A percentile compares a stretch with the other conserved stretches of the same genome.
These are phyloP conservation scores for Malurus elegans DNA, from an alignment of 2,113 vertebrate species.

Conservation along the genomic window DNA sequence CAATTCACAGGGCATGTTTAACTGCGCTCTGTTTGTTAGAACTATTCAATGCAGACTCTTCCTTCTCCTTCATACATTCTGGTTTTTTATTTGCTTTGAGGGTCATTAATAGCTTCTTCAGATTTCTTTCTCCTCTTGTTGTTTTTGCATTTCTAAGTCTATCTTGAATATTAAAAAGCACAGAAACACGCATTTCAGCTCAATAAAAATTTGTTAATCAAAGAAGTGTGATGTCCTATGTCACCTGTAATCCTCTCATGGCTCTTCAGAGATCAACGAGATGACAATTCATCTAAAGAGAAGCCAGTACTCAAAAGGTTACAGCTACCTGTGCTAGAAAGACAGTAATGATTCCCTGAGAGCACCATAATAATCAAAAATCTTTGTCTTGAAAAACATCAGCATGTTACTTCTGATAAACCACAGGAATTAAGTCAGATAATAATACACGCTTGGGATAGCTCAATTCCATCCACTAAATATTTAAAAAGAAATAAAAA, in stretches of 20 bases:
- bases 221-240: neutral
- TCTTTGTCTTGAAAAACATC: neutral
- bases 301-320: neutral
- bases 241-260: neutral
- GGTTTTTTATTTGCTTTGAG: neutral
- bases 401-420: neutral
- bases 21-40: neutral
- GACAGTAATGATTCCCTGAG: neutral
- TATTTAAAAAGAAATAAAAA: neutral
- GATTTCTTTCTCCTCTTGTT: neutral
- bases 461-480: neutral
- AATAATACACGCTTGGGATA: neutral
- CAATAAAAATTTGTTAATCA: neutral
- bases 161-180: neutral
- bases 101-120: neutral
- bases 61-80: neutral
- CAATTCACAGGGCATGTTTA: neutral
- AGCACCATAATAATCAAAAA: neutral
- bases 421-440: neutral
- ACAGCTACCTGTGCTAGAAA: neutral
- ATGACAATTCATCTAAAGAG: neutral
- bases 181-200: neutral
- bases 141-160: neutral
- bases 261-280: neutral
- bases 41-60: neutral